Base-by-base conservation (phyloP, 2,113 vertebrate species). In the Cephalopholis sonnerati region DNA sequence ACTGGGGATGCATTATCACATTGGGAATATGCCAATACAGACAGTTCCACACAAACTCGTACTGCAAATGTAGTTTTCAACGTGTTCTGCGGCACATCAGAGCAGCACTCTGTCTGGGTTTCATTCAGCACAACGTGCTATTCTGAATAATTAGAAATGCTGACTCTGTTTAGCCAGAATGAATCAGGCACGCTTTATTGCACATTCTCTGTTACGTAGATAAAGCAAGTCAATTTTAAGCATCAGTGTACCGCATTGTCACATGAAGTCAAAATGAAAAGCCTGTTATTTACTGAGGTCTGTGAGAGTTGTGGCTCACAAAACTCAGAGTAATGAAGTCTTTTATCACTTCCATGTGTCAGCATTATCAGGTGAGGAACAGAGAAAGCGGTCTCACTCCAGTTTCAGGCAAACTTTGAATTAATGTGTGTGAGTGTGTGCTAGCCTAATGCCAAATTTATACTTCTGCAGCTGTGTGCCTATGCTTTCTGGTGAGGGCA, bases 311-410 rank as follows among this genome's bases (percentile, higher is more conserved):
- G 8, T 15, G 12, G 12, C 18, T 41, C 16, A 32, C n/a, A 39
- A 64, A 70, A 71, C 29, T 27, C 29, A 41, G 32, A 53, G 22
- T 51, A 55, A 58, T 69, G 39, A 41, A 63, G 15, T 20, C 3
- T 36, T 76, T 67, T 54, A 66, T 81, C 64, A n/a, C 24, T 48
- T 79, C 58, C 65, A 79, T 63, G 10, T 15, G 24, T 81, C 62
- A 62, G 6, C 10, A 55, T 55, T 65, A 74, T 39, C 13, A 8
- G 29, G 8, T 24, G 3, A 55, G 57, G 5, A 74, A 58, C 24
- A 67, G 16, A 39, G 22, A 18, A 29, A 69, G 20, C 25, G 12
- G 11, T 68, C 76, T 51, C 53, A 29, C 2, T 5, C 13, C 3
- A 44, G 15, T 77, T 59, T 61, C 32, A 58, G 13, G 1, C 11